These are phyloP conservation scores for Melanophora roralis DNA, from an alignment of 2,888 invertebrate genomes.

Conservation along the genomic window DNA sequence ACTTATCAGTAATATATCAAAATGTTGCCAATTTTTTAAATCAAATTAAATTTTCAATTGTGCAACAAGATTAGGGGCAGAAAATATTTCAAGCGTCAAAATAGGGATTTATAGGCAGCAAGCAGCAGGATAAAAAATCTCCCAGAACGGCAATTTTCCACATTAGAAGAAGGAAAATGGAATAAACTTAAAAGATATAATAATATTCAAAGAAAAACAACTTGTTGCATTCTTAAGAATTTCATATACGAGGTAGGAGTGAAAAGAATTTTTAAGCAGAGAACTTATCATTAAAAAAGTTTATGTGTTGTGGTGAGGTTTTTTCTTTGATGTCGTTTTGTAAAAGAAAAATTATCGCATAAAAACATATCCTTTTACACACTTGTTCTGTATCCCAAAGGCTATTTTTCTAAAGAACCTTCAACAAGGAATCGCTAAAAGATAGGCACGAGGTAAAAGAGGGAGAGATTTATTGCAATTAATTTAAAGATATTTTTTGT, in stretches of 20 bases:
- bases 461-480: no score
- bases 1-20: constrained; percentile 50
- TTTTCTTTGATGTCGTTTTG: no score
- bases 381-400: constrained; percentile 19
- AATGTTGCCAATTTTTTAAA: constrained; percentile 58
- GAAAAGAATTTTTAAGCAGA: neutral
- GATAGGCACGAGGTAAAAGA: neutral
- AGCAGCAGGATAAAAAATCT: neutral
- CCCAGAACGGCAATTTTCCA: constrained; percentile 52
- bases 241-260: neutral
- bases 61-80: constrained; percentile 28
- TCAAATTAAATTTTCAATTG: constrained; percentile 57
- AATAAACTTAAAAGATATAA: neutral
- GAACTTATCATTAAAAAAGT: neutral
- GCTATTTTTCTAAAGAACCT: neutral
- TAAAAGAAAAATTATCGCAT: no score
- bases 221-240: constrained; percentile 32
- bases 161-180: constrained; percentile 10
- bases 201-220: constrained; percentile 44
- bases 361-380: neutral
- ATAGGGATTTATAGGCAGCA: neutral
- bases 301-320: neutral
- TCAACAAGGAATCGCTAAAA: neutral
- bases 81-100: neutral
- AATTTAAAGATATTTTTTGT: no score